These are phyloP conservation scores for Thymelicus sylvestris DNA, from an alignment of 2,888 invertebrate species.

Conservation along the genomic window DNA sequence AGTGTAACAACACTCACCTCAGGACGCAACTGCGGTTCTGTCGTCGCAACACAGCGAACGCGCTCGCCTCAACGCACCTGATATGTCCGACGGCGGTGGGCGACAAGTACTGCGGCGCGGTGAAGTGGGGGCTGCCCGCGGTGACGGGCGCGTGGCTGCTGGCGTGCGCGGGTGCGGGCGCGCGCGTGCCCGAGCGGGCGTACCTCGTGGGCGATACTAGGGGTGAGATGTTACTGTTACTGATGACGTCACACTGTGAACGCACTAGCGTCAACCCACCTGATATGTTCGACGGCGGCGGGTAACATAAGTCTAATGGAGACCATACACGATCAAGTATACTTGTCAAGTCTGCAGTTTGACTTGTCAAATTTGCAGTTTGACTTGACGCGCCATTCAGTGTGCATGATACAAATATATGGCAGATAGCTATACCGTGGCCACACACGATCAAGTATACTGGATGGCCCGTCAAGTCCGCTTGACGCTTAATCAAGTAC, in stretches of 20 bases:
- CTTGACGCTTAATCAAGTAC: too few relatives aligned
- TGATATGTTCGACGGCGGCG: too few relatives aligned
- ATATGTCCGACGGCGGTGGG: conserved; percentile 90
- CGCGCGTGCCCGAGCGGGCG: conserved; percentile 79
- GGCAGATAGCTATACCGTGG: too few relatives aligned
- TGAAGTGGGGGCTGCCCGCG: conserved; percentile 94
- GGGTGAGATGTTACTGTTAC: conserved; percentile 52
- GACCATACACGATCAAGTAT: too few relatives aligned
- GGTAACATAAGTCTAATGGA: too few relatives aligned
- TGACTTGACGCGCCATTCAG: too few relatives aligned
- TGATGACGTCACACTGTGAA: neutral
- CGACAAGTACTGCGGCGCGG: conserved; percentile 92
- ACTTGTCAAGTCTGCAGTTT: too few relatives aligned
- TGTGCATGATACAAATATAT: too few relatives aligned
- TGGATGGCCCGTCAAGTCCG: too few relatives aligned
- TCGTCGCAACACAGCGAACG: conserved; percentile 69
- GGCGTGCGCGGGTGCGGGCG: conserved; percentile 86
- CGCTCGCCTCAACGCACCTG: conserved; percentile 91
- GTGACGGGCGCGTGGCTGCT: conserved; percentile 91
- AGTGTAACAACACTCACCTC: neutral
- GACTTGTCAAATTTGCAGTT: too few relatives aligned
- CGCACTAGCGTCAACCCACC: too few relatives aligned
- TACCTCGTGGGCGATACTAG: conserved; percentile 86
- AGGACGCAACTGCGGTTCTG: conserved; percentile 79
- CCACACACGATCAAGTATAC: too few relatives aligned